Evolutionary conservation across 2,797 vertebrate species (phyloP).

Genomic region (Sebastes alutus): DNA sequence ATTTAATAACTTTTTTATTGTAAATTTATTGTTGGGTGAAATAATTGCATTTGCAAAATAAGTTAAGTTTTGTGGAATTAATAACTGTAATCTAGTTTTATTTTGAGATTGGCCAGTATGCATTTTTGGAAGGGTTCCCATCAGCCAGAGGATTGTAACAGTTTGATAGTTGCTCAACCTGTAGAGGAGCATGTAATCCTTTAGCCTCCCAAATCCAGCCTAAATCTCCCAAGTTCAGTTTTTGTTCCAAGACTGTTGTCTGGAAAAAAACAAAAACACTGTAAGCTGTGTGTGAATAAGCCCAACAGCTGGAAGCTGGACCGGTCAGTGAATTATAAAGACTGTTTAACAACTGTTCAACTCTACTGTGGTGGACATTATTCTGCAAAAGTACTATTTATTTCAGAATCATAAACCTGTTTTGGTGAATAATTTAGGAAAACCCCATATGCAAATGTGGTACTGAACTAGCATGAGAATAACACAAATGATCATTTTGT

Average conservation of each 20-base stretch:
- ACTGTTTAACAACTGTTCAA: background rate
- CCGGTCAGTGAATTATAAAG: background rate
- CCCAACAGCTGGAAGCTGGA: background rate
- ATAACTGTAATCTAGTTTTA: background rate
- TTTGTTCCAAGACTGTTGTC: slow-evolving; percentile 21
- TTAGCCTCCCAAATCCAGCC: slow-evolving; percentile 52
- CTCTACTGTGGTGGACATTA: background rate
- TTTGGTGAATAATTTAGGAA: background rate
- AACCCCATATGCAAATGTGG: background rate
- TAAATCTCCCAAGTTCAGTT: slow-evolving; percentile 42
- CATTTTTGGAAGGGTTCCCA: slow-evolving; percentile 27
- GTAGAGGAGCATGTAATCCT: slow-evolving; percentile 51
- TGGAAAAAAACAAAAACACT: slow-evolving; percentile 3
- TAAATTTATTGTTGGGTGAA: background rate
- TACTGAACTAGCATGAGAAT: background rate
- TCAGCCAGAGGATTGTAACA: slow-evolving; percentile 26
- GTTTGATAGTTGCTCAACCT: slow-evolving; percentile 46
- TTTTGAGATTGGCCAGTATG: slow-evolving; percentile 1
- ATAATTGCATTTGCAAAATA: background rate
- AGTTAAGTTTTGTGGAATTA: background rate
- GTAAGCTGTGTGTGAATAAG: background rate
- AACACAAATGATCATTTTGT: background rate
- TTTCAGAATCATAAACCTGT: background rate
- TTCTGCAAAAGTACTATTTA: background rate
- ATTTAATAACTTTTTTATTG: background rate